Base-by-base conservation (phyloP, 2,113 vertebrate genomes). In the Sinocyclocheilus rhinocerous region DNA sequence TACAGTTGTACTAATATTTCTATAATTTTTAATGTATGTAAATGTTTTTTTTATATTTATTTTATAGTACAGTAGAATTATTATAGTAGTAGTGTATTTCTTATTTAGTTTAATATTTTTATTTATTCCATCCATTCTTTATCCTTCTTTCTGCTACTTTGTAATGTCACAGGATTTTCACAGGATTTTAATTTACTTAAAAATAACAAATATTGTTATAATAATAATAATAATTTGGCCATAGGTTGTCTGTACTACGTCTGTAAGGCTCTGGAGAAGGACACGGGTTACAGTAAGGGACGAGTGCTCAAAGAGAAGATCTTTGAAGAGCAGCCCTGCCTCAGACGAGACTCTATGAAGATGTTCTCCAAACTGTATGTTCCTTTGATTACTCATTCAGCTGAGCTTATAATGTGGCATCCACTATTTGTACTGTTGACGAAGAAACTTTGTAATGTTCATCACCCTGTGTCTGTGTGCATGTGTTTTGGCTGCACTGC, bases 291-390 rank as follows among this genome's bases (percentile, higher is more conserved):
- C 92, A 97, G 96, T 89, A 99, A 99, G 92, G 98, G 96, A 3
- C 91, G 98, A 80, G 97, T 99, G 88, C 92, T 99, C 84, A 99
- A 98, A 91, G 97, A 99, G 92, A 97, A 95, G 91, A 99, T 99
- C 81, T 99, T 99, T 83, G 91, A 97, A 89, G 98, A 99, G 90
- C 98, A 99, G 87, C 97, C 98, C 5, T 96, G 96, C 88, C 95
- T 99, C 83, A 96, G 88, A 88, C 96, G 95, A 80, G 98, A 99
- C 91, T 98, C 98, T 0, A 94, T 97, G 84, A 95, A 96, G 80
- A 97, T 99, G 97, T 99, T 99, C 87, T 95, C 95, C 1, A 97
- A 96, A 93, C 98, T 98, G 98, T 99, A 89, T 93, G 67, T 4
- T 13, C 26, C 20, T 42, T 24, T 3, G 48, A 4, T 1, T 6